These are phyloP conservation scores for Emmelina monodactyla DNA, from an alignment of 2,888 invertebrate species.

Conservation along the genomic window DNA sequence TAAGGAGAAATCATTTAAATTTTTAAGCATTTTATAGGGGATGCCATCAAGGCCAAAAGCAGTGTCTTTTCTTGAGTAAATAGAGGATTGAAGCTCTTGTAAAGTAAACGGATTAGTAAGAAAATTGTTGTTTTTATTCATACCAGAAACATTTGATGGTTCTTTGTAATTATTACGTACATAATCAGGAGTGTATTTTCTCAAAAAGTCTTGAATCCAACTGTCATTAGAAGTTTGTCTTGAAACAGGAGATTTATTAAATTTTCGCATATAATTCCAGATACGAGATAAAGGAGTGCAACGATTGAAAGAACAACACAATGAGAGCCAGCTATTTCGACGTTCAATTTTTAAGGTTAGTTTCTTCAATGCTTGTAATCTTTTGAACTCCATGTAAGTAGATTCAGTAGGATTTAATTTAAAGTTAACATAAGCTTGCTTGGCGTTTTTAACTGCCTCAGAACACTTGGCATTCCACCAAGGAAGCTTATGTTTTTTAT, in stretches of 20 bases:
- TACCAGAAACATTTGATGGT: neutral
- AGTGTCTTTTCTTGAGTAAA: constrained; percentile 4
- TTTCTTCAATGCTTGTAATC: constrained; percentile 6
- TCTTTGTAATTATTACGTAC: too few species aligned
- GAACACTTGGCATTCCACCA: constrained; percentile 7
- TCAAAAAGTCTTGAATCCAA: constrained; percentile 1
- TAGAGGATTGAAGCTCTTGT: constrained; percentile 2
- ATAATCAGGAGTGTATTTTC: neutral
- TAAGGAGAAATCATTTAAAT: neutral
- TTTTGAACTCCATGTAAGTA: constrained; percentile 6
- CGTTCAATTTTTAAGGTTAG: constrained; percentile 5
- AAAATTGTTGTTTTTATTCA: neutral
- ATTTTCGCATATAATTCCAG: constrained; percentile 7
- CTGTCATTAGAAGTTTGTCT: neutral
- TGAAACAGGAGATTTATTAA: constrained; percentile 5
- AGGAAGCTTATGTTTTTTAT: too few species aligned
- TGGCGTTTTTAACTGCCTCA: constrained; percentile 5
- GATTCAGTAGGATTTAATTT: constrained; percentile 1
- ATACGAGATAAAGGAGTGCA: constrained; percentile 4
- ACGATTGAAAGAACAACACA: constrained; percentile 6
- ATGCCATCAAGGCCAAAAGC: constrained; percentile 5
- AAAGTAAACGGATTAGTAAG: constrained; percentile 3
- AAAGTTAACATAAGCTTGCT: constrained; percentile 4
- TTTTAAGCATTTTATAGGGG: constrained; percentile 1
- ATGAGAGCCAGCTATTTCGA: constrained; percentile 2